Base-by-base conservation (phyloP, 2,888 invertebrate species). In the Nemurella pictetii region DNA sequence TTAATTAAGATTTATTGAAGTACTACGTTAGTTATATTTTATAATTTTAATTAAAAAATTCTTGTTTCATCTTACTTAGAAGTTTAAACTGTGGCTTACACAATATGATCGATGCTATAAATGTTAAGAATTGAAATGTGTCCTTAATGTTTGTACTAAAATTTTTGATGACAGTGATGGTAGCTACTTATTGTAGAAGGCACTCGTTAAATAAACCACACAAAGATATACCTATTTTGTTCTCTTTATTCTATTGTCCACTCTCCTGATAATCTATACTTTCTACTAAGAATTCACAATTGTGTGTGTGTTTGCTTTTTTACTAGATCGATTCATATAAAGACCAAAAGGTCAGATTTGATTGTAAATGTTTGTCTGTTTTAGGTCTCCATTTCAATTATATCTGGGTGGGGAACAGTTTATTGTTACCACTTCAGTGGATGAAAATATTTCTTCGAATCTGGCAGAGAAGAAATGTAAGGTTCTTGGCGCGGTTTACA, bases 331-430 rank as follows among this genome's bases (percentile, higher is more conserved):
- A 29, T 5, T 20, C 30, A 30, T 15, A 32, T 80, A 9, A 80
- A 32, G 36, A 36, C 26, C 80, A 36, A 35, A 1, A 55, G 55
- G 55, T 7, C 12, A 20, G 55, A 55, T 55, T 55, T 55, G 55
- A 55, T 55, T 55, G 55, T 55, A 55, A 80, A 80, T 20, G 27
- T 55, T 72, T 82, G 82, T 82, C 55, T 82, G 82, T 82, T 82
- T 55, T 72, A 82, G 82, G 82, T 36, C 72, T 82, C 55, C 72
- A 1, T 72, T 72, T 28, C 72, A 72, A 28, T 72, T 82, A 28
- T 72, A 26, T 82, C 72, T 28, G 26, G 72, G 26, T 3, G 82
- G 72, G 27, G 82, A 82, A 72, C 55, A 55, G 20, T 28, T 26
- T 27, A 28, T 55, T 82, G 82, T 82, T 26, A 15, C 82, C 27